Evolutionary conservation across 2,113 vertebrate species (phyloP), one percentile per base, ranked within the genome.

Genomic region (Ascaphus truei): DNA sequence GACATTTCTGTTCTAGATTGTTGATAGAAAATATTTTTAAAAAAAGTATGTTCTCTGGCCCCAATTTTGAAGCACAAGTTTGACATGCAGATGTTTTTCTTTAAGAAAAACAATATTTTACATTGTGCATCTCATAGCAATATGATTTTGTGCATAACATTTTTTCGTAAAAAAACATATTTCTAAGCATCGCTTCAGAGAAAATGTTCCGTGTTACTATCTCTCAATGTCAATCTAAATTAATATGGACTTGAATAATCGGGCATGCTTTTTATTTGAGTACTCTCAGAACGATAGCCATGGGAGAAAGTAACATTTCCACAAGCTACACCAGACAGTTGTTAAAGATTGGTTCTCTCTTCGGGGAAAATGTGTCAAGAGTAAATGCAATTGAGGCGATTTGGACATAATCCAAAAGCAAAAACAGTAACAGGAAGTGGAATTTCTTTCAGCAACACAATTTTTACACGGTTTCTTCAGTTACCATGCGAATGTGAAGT

Each of bases 181-280:
- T n/a, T n/a, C n/a, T n/a, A n/a, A n/a, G n/a, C n/a, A n/a, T n/a
- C n/a, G n/a, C n/a, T n/a, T n/a, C n/a, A n/a, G n/a, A n/a, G n/a
- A n/a, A n/a, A n/a, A n/a, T n/a, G n/a, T n/a, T n/a, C n/a, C n/a
- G n/a, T n/a, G n/a, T n/a, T n/a, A n/a, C n/a, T 79, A 76, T 78
- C 81, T 87, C 85, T 83, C 84, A 88, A 84, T 27, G 68, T 75
- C 72, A 73, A 76, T 76, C 83, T 86, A 83, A 84, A 84, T 89
- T 90, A 89, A 84, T 85, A 84, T 61, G 0, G 13, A 81, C 72
- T 72, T 68, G 74, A 85, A 84, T 83, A 80, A 78, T 67, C 81
- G 76, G 75, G 75, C 60, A 60, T 36, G 72, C 51, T 80, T 71
- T 71, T 68, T 73, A 85, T 81, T 79, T 66, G 71, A 5, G 8